Base-by-base conservation (phyloP, 2,888 invertebrate species). In the Spodoptera littoralis region DNA sequence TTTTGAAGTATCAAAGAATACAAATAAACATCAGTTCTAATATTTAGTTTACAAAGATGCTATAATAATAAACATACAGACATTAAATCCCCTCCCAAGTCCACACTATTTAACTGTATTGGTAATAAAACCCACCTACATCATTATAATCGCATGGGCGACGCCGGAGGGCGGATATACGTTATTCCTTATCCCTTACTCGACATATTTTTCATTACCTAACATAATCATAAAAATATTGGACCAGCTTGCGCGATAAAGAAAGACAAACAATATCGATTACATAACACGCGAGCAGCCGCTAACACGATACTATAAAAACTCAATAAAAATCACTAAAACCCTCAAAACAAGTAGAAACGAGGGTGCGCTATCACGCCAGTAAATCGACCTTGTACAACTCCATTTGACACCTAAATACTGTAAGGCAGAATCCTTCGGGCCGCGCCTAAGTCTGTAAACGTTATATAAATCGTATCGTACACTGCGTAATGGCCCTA, bases 391-490 rank as follows among this genome's bases (percentile, higher is more conserved):
- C 87, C 88, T 85, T 82, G 80, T 86, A 86, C 87, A 85, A 85
- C 84, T 87, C 87, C 84, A 88, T 89, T 90, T 90, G 91, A 89
- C 90, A 90, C 88, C 87, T 87, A 86, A 89, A 89, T 87, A 88
- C 86, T 88, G 86, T 85, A 83, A 85, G 82, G 79, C 78, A 77
- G 81, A 90, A 90, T 88, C 89, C 86, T 77, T 82, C 81, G 82
- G 86, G 81, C 80, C 83, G 77, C 80, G 81, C 62, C 77, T 84
- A 90, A 90, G 89, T 91, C 91, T 90, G 90, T 92, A 90, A 92
- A 92, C 87, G 88, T 77, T 83, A 82, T 87, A 93, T 93, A 93
- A 93, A 93, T 93, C 93, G 91, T 88, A 85, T 87, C 88, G 88
- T 89, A 89, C 89, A 87, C 88, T 88, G 81, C 87, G 88, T 93